Evolutionary conservation across 2,888 invertebrate genomes (phyloP).

Genomic region (Allolobophora icterica): DNA sequence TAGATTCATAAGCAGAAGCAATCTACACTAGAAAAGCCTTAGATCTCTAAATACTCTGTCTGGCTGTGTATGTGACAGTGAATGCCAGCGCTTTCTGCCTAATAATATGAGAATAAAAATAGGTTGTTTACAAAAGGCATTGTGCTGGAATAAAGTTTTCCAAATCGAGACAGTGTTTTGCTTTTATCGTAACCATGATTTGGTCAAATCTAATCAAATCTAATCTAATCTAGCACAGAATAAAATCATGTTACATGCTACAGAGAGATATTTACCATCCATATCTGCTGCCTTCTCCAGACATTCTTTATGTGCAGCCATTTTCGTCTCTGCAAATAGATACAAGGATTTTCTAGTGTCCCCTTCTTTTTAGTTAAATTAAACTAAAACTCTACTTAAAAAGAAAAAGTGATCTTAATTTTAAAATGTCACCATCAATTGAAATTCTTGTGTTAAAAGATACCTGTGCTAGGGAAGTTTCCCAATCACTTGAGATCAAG

Average conservation of each 20-base stretch:
- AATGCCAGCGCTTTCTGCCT: too few species aligned
- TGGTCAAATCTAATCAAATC: too few species aligned
- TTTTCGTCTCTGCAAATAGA: slow-evolving; percentile 71
- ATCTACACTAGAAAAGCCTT: too few species aligned
- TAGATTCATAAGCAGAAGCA: not conserved
- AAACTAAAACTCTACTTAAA: not conserved
- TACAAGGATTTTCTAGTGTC: not conserved
- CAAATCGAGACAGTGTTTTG: not conserved
- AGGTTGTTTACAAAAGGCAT: not conserved
- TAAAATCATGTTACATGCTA: not conserved
- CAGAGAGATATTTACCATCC: slow-evolving; percentile 28
- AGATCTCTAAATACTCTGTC: not conserved
- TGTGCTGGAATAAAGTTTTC: not conserved
- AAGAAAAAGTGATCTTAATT: not conserved
- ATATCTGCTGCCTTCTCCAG: slow-evolving; percentile 68
- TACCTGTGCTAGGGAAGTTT: too few species aligned
- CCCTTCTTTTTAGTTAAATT: not conserved
- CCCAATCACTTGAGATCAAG: too few species aligned
- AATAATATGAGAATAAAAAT: not conserved
- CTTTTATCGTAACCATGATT: not conserved
- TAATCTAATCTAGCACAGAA: not conserved
- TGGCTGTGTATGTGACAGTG: not conserved
- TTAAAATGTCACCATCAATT: not conserved
- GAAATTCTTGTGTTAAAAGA: not conserved
- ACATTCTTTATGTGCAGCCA: slow-evolving; percentile 87